Base-by-base conservation (phyloP, 1,140 invertebrate species). In the Solenopsis fugax region DNA sequence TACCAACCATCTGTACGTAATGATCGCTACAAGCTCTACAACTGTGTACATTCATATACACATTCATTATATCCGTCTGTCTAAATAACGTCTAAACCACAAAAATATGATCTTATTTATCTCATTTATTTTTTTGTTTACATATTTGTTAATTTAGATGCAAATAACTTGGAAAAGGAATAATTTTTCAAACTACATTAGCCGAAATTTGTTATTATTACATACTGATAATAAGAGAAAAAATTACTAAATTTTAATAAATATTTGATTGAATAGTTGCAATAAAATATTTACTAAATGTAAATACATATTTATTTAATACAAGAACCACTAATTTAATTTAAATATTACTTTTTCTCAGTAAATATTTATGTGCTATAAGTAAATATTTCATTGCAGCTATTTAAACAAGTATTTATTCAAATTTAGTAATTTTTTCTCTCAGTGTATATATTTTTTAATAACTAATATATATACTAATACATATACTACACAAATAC, bases 1-100 rank as follows among this genome's bases (percentile, higher is more conserved):
- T 67, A 73, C n/a, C 2, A 56, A 58, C 5, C 12, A 16, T 58
- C 24, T 48, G 7, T 21, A 41, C 9, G 5, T 60, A 29, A 54
- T 80, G 13, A 80, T 24, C 29, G 45, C 6, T 52, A 52, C 50
- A 80, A 80, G 6, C n/a, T 41, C 7, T 67, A 37, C 29, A 75
- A 13, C 16, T 71, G 18, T 54, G 16, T 29, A 45, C 4, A 24
- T 21, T 21, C 12, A 56, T 16, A 41, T 13, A 21, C 18, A 21
- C 29, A 29, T 29, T 29, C 29, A 29, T 41, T 54, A 24, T 21
- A 37, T n/a, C n/a, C 6, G 5, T 34, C 5, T 7, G n/a, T 34
- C 4, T n/a, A 24, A 37, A 48, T 0, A 13, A 16, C 2, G 29
- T 29, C 29, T 29, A 2, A 29, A 29, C 29, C 29, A 29, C 29